phyloP scores from a whole-genome alignment of 64 coral and sea anemone genomes.

The Pocillopora damicornis region DNA sequence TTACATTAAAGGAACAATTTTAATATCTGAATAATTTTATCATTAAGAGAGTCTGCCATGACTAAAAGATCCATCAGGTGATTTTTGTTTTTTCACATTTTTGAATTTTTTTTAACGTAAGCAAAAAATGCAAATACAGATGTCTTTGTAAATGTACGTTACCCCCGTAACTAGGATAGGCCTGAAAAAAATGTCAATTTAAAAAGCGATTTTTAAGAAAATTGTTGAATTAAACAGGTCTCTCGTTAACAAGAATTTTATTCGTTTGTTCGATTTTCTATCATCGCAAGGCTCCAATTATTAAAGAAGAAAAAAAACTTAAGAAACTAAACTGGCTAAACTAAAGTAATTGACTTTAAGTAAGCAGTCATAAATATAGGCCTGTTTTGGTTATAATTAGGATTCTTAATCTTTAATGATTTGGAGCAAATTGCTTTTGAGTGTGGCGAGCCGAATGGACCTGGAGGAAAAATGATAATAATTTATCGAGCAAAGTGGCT shows the following conservation, averaged over 20 bases:
- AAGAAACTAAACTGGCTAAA: background rate
- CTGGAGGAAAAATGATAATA: background rate
- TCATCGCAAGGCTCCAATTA: background rate
- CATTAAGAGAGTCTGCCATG: too few relatives aligned
- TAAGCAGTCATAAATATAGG: slow-evolving; percentile 26
- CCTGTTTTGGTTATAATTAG: background rate
- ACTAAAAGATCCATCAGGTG: too few relatives aligned
- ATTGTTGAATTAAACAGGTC: background rate
- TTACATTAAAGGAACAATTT: slow-evolving; percentile 10
- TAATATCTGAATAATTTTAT: background rate
- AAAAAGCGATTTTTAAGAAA: slow-evolving; percentile 5
- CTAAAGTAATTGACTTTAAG: slow-evolving; percentile 32
- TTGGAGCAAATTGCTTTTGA: slow-evolving; percentile 17
- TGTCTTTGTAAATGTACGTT: background rate
- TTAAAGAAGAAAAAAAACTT: too few relatives aligned
- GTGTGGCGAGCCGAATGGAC: slow-evolving; percentile 12
- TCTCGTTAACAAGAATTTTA: background rate
- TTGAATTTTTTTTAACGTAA: background rate
- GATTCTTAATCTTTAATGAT: slow-evolving; percentile 21
- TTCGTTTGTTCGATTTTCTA: background rate
- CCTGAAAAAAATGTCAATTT: slow-evolving; percentile 17
- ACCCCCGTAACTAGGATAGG: background rate
- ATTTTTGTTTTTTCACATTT: background rate
- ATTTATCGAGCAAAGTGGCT: background rate
- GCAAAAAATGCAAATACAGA: background rate